These are phyloP conservation scores for Probosciger aterrimus DNA, from an alignment of 2,113 vertebrate species.

Conservation along the genomic window DNA sequence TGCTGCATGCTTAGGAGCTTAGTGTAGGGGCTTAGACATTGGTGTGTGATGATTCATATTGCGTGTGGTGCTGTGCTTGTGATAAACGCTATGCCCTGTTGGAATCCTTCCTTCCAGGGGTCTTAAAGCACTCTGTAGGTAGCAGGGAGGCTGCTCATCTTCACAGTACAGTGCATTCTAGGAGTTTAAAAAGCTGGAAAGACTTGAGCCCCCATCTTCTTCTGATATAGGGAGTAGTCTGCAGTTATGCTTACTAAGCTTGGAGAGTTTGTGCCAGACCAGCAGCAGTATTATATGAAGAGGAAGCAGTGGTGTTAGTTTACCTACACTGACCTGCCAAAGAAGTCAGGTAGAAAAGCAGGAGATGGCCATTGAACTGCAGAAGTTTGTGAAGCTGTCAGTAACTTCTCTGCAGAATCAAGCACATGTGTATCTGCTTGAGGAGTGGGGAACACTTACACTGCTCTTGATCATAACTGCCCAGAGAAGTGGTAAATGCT, in stretches of 20 bases:
- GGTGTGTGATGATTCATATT: neutral
- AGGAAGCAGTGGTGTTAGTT: neutral
- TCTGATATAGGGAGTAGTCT: neutral
- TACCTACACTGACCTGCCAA: neutral
- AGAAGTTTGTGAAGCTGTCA: neutral
- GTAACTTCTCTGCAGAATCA: neutral
- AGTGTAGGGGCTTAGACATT: neutral
- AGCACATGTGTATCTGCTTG: rapidly evolving
- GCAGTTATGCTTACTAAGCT: neutral
- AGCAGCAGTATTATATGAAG: neutral
- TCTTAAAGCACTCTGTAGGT: neutral
- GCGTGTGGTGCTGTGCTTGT: neutral
- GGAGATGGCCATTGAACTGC: neutral
- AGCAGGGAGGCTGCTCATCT: neutral
- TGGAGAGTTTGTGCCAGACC: neutral
- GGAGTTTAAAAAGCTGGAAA: neutral
- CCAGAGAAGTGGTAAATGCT: neutral
- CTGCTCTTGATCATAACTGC: neutral
- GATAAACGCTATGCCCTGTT: rapidly evolving
- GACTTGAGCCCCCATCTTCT: neutral
- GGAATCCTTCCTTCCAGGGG: neutral
- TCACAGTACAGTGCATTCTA: neutral
- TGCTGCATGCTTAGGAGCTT: neutral
- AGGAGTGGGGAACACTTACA: neutral
- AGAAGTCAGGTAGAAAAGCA: neutral